A percentile compares a stretch with the other conserved stretches of the same genome.
phyloP scores from a whole-genome alignment of 2,113 vertebrate species.

The Malurus cyaneus region DNA sequence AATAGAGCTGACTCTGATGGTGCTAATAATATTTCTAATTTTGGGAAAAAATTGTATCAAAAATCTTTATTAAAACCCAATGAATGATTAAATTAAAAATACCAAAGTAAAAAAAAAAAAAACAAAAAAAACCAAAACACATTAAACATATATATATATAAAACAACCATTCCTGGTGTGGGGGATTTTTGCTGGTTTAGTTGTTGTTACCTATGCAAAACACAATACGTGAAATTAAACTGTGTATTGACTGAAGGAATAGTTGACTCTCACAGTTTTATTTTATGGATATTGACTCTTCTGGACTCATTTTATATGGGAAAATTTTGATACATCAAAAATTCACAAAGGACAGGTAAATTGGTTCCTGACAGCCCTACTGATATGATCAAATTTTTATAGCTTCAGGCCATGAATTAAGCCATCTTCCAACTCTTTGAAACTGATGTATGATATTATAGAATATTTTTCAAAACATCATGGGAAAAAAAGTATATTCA shows the following conservation, averaged over 20 bases:
- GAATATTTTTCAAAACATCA: not conserved
- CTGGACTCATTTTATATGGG: not conserved
- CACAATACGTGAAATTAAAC: not conserved
- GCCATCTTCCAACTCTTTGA: not conserved
- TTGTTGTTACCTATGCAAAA: not conserved
- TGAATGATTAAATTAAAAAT: not conserved
- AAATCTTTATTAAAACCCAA: not conserved
- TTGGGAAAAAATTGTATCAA: no score
- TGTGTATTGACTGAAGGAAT: not conserved
- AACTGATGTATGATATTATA: not conserved
- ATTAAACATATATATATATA: not conserved
- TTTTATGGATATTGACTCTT: not conserved
- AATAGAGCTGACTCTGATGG: not conserved
- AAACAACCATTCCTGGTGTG: not conserved
- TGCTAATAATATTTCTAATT: not conserved
- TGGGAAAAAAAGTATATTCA: not conserved
- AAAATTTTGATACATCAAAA: not conserved
- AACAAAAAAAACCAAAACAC: no score
- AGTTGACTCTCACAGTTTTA: not conserved
- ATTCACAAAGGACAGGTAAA: not conserved
- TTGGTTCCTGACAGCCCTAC: not conserved
- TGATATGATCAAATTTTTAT: not conserved
- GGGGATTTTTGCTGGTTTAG: fast-evolving
- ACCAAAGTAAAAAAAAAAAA: not conserved
- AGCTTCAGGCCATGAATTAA: conserved; percentile 1